Conservation (phyloP, 1,140 invertebrate species). For the Drosophila melanica region DNA sequence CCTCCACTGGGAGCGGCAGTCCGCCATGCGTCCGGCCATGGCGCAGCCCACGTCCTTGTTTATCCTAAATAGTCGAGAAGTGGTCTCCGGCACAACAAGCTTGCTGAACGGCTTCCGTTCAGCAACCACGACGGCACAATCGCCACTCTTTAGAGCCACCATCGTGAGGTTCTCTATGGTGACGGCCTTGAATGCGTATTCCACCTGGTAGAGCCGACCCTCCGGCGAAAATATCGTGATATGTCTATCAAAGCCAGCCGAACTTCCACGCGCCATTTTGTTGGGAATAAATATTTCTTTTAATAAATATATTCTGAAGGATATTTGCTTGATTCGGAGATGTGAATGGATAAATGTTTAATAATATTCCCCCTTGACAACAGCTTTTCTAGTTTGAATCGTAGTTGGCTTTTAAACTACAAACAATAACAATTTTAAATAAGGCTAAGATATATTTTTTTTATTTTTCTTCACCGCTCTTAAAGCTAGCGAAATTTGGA, state of each 20-base stretch:
- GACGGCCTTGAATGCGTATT: constrained; percentile 99
- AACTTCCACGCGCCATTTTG: constrained; percentile 97
- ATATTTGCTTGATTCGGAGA: too few relatives aligned
- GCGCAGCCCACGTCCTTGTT: constrained; percentile 97
- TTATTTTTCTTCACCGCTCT: too few relatives aligned
- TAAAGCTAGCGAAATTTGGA: too few relatives aligned
- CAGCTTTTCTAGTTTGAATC: too few relatives aligned
- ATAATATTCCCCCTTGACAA: too few relatives aligned
- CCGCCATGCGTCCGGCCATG: constrained; percentile 99
- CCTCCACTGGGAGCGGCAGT: constrained; percentile 98
- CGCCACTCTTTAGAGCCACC: constrained; percentile 95
- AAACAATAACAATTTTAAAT: too few relatives aligned
- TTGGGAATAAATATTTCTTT: too few relatives aligned
- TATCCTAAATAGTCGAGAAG: constrained; percentile 96
- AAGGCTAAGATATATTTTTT: constrained; percentile 19
- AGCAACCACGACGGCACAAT: constrained; percentile 97
- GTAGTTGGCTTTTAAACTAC: too few relatives aligned
- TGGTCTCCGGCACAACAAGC: constrained; percentile 94
- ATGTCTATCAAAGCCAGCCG: constrained; percentile 99
- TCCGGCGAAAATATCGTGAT: constrained; percentile 99
- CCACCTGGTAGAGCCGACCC: constrained; percentile 99
- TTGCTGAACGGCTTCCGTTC: constrained; percentile 99
- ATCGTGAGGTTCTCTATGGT: constrained; percentile 99
- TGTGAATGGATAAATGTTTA: too few relatives aligned
- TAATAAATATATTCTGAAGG: too few relatives aligned